phyloP scores from a whole-genome alignment of 2,113 vertebrate species.

The Nestor notabilis region DNA sequence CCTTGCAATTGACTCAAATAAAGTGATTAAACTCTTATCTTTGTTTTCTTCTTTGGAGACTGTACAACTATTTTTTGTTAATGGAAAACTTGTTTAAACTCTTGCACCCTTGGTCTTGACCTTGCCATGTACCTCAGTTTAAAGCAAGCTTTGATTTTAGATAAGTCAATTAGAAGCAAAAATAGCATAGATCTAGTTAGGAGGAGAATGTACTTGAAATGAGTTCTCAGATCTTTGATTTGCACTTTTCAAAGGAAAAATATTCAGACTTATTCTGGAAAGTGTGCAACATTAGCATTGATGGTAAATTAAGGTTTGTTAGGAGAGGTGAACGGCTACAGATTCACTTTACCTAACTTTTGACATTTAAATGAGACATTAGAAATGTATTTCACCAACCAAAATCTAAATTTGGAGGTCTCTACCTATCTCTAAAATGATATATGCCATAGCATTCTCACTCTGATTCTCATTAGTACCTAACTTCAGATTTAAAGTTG shows the following conservation, averaged over 20 bases:
- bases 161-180: background rate
- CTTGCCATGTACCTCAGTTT: background rate
- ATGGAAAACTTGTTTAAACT: background rate
- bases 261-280: background rate
- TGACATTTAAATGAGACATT: background rate
- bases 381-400: background rate
- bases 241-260: background rate
- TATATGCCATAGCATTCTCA: background rate
- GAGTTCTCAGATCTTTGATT: background rate
- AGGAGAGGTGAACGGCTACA: background rate
- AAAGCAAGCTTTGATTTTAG: background rate
- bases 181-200: background rate
- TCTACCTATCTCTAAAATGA: background rate
- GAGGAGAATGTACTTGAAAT: background rate
- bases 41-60: background rate
- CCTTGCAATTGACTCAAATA: background rate
- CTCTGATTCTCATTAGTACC: background rate
- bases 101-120: background rate
- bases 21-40: background rate
- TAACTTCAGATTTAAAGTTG: background rate
- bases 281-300: background rate
- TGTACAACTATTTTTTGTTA: background rate
- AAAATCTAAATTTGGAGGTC: background rate
- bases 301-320: background rate
- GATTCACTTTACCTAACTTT: background rate